Conservation (phyloP, 2,113 vertebrate genomes). For the Anhinga anhinga region DNA sequence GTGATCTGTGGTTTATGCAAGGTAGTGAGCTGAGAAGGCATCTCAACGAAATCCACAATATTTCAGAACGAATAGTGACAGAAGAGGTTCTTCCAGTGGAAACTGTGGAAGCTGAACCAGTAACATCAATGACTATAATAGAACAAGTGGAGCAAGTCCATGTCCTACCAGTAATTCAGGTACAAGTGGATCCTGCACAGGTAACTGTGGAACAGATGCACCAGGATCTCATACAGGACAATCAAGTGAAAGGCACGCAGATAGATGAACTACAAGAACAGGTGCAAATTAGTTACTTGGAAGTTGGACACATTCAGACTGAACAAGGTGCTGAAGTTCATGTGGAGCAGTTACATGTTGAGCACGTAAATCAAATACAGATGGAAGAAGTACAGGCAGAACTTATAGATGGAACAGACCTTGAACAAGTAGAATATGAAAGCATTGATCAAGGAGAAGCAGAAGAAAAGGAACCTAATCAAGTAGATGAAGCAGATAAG, state of each 20-base stretch:
- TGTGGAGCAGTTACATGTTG: slow-evolving; percentile 79
- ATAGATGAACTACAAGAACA: slow-evolving; percentile 78
- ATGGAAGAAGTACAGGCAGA: slow-evolving; percentile 81
- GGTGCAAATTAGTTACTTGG: slow-evolving; percentile 81
- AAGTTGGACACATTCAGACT: slow-evolving; percentile 83
- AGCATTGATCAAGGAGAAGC: slow-evolving; percentile 57
- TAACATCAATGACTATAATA: slow-evolving; percentile 81
- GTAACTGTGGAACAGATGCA: slow-evolving; percentile 83
- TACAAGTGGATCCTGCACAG: slow-evolving; percentile 86
- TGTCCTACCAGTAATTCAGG: slow-evolving; percentile 86
- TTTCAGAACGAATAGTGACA: slow-evolving; percentile 76
- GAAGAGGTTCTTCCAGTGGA: slow-evolving; percentile 83
- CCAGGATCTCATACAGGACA: slow-evolving; percentile 82
- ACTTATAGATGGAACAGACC: slow-evolving; percentile 70
- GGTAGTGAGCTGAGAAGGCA: slow-evolving; percentile 87
- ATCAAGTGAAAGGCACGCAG: slow-evolving; percentile 76
- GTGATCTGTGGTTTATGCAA: slow-evolving; percentile 97
- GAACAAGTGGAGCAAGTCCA: slow-evolving; percentile 88
- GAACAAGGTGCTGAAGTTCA: slow-evolving; percentile 83
- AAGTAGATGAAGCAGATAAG: slow-evolving; percentile 2
- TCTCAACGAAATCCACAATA: slow-evolving; percentile 83
- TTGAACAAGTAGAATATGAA: slow-evolving; percentile 71
- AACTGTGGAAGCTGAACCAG: slow-evolving; percentile 67
- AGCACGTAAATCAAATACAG: slow-evolving; percentile 79
- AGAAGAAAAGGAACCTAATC: slow-evolving; percentile 45